A percentile compares a stretch with the other conserved stretches of the same genome.
Evolutionary conservation across 2,797 vertebrate genomes (phyloP).

Genomic region (Melanogrammus aeglefinus): DNA sequence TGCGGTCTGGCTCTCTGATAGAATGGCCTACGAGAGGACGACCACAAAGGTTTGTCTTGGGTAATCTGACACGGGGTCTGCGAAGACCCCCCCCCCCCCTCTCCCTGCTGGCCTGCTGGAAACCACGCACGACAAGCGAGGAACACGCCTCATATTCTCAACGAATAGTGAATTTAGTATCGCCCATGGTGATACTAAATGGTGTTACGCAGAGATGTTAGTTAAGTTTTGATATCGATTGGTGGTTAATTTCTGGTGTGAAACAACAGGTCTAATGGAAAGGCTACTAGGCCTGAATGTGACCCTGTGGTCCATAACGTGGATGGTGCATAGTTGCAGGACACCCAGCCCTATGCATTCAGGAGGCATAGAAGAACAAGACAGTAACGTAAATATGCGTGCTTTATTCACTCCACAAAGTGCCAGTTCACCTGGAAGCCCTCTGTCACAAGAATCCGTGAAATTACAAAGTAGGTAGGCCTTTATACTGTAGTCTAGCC

Average conservation of each 20-base stretch:
- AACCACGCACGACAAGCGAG: not conserved
- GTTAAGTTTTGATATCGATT: not conserved
- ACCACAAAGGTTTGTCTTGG: not conserved
- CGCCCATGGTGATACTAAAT: no score
- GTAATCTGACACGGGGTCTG: constrained; percentile 3
- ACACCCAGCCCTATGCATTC: not conserved
- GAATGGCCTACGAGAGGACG: not conserved
- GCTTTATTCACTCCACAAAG: constrained; percentile 55
- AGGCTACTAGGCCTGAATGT: not conserved
- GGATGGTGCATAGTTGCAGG: not conserved
- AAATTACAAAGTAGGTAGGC: constrained; percentile 37
- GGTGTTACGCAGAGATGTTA: not conserved
- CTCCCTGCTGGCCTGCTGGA: no score
- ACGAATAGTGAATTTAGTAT: not conserved
- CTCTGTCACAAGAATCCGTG: constrained; percentile 42
- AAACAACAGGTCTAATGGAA: not conserved
- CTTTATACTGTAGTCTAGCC: constrained; percentile 7
- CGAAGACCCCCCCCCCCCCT: not conserved
- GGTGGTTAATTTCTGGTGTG: not conserved
- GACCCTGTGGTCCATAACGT: not conserved
- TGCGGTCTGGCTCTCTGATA: not conserved
- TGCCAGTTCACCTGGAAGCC: constrained; percentile 33
- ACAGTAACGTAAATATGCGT: constrained; percentile 20
- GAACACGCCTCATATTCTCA: not conserved
- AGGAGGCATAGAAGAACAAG: constrained; percentile 27